Evolutionary conservation across 2,797 vertebrate species (phyloP).

Genomic region (Siniperca obscura): DNA sequence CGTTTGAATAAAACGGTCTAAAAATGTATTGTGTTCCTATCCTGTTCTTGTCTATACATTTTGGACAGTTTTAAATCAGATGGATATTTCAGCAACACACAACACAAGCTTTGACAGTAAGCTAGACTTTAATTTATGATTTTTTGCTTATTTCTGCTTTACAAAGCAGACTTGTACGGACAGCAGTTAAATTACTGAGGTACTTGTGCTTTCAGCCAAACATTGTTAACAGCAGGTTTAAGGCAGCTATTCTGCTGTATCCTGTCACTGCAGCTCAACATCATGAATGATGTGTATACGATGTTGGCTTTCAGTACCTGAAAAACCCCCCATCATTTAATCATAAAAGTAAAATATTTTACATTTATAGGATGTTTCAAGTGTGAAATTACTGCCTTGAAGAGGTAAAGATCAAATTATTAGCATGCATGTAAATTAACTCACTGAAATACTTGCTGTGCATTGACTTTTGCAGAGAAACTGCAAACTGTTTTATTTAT

Average conservation of each 20-base stretch:
- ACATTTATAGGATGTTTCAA: background rate
- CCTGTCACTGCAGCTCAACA: background rate
- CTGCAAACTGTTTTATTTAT: background rate
- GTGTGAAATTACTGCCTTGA: background rate
- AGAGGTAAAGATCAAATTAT: background rate
- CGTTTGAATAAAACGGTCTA: background rate
- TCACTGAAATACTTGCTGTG: slow-evolving; percentile 1
- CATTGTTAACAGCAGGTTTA: background rate
- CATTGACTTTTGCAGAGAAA: background rate
- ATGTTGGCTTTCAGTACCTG: background rate
- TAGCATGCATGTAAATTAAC: slow-evolving; percentile 13
- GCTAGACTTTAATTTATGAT: too few species aligned
- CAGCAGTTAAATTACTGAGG: background rate
- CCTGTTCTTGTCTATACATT: background rate
- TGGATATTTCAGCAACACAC: background rate
- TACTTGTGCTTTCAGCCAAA: background rate
- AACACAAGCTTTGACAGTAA: too few species aligned
- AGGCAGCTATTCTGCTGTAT: background rate
- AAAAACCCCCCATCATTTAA: background rate
- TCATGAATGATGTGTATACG: background rate
- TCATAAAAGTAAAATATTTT: slow-evolving; percentile 5
- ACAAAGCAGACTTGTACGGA: background rate
- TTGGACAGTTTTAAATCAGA: background rate
- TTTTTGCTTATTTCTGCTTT: too few species aligned
- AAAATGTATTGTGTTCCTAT: background rate